Percentiles rank a stretch among this genome's conserved stretches.
These are phyloP conservation scores for Drosophila fungiperda DNA, from an alignment of 2,888 invertebrate genomes.

Conservation along the genomic window DNA sequence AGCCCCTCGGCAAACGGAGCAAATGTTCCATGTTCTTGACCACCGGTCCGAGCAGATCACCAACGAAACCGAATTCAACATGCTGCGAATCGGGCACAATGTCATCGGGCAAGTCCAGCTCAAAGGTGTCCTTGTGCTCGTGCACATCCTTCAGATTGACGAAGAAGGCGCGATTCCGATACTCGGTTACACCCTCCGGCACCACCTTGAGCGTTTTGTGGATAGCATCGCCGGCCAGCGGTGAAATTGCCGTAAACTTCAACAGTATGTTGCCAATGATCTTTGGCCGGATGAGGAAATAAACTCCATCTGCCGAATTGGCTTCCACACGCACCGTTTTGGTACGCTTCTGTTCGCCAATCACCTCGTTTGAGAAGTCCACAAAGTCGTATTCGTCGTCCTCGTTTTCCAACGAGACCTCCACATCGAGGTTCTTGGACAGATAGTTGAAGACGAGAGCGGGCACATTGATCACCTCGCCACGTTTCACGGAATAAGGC, in stretches of 20 bases:
- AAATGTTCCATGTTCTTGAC: conserved; percentile 88
- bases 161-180: conserved; percentile 90
- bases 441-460: conserved; percentile 95
- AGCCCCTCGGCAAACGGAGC: conserved; percentile 88
- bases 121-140: conserved; percentile 87
- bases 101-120: conserved; percentile 91
- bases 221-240: conserved; percentile 92
- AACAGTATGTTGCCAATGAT: conserved; percentile 90
- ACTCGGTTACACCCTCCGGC: conserved; percentile 92
- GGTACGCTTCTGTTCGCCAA: conserved; percentile 92
- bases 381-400: conserved; percentile 93
- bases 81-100: conserved; percentile 88
- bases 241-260: conserved; percentile 91
- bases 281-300: conserved; percentile 92
- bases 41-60: conserved; percentile 87
- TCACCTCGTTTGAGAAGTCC: conserved; percentile 93
- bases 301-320: conserved; percentile 90
- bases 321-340: conserved; percentile 89
- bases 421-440: conserved; percentile 90
- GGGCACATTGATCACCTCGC: conserved; percentile 94
- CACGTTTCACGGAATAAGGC: conserved; percentile 95
- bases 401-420: conserved; percentile 92
- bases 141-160: conserved; percentile 88
- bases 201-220: conserved; percentile 90
- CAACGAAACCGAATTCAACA: conserved; percentile 87